Evolutionary conservation across 1,140 invertebrate species (phyloP), one percentile per base, ranked within the genome.

Genomic region (Dolichoris vasculosae): DNA sequence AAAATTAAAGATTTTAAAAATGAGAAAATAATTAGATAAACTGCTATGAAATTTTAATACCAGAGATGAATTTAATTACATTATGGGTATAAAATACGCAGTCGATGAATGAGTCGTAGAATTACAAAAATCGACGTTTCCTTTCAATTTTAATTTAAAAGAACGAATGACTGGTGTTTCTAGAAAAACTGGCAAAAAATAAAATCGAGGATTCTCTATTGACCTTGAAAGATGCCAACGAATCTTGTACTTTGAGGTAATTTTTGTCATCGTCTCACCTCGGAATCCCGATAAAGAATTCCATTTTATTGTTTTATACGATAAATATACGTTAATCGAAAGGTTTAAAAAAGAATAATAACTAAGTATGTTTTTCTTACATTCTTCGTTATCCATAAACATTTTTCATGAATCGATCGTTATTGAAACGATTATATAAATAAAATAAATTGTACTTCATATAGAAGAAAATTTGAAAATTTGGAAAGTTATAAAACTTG

Each of bases 181-280:
- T 23, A 26, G 38, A 43, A 73, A 43, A 73, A 73, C 43, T 69
- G 23, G 43, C 23, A 17, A 43, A 11, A 43, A 73, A 73, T 26
- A 73, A 73, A 73, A 3, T 43, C 7, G 2, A 26, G 26, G 69
- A 73, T 73, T 43, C 11, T 43, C 32, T 0, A 2, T 17, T 32
- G 26, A 20, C 69, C 69, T 73, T 73, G 69, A 26, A 71, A 71
- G 38, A 71, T 3, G 69, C 69, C n/a, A 17, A 73, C 17, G 38
- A 38, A 73, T 73, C 69, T 73, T 73, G 69, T 43, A 73, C 69
- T 73, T 26, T 26, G 69, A 73, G 69, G 38, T n/a, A 73, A 73
- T 23, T 73, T 73, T 73, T 73, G n/a, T 73, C 17, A 73, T 13
- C 4, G 23, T n/a, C 40, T 9, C 26, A 73, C 38, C 69, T 43